phyloP scores from a whole-genome alignment of 1,140 invertebrate species.

The Rhopalosiphum maidis region DNA sequence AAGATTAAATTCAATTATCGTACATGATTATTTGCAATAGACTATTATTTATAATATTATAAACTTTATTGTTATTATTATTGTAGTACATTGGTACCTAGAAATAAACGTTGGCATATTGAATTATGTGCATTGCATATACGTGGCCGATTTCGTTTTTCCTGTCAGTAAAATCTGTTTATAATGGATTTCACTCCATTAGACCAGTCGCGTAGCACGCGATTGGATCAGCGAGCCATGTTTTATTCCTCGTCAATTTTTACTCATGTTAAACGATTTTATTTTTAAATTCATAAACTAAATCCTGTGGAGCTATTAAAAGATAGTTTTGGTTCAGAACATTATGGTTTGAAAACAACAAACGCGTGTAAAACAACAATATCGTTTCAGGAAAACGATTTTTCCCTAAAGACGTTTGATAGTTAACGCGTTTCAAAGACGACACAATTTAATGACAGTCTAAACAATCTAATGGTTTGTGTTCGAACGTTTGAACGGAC shows the following conservation, averaged over 20 bases:
- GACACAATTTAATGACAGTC: background rate
- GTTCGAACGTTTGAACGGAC: background rate
- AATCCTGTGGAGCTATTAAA: background rate
- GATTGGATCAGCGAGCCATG: background rate
- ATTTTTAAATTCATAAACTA: background rate
- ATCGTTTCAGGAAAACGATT: background rate
- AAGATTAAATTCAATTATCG: background rate
- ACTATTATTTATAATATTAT: background rate
- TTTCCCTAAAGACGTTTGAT: background rate
- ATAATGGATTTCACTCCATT: slow-evolving; percentile 26
- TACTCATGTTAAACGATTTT: background rate
- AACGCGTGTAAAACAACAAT: background rate
- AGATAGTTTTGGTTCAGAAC: background rate
- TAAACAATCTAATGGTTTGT: background rate
- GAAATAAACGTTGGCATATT: background rate
- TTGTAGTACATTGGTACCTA: background rate
- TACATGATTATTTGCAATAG: background rate
- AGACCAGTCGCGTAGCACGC: background rate
- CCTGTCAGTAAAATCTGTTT: background rate
- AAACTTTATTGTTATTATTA: background rate
- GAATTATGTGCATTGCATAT: background rate
- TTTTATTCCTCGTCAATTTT: background rate
- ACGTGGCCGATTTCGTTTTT: background rate
- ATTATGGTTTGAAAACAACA: background rate
- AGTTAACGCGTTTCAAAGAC: background rate